Percentiles rank a stretch among this genome's conserved stretches.
Evolutionary conservation across 2,888 invertebrate genomes (phyloP).

Genomic region (Pinctada fucata): DNA sequence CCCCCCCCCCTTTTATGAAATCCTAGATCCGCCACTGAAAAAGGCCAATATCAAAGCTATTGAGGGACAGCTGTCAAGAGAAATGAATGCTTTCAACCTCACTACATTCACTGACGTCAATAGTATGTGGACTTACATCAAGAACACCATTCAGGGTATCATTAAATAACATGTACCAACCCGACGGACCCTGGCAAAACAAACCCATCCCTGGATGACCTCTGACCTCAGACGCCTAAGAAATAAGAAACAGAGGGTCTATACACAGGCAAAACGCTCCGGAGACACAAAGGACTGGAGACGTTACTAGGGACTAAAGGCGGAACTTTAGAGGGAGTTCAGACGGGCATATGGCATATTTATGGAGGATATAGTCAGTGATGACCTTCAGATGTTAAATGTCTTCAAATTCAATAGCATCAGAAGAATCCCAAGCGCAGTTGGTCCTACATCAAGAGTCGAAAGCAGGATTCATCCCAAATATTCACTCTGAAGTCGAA

Average conservation of each 20-base stretch:
- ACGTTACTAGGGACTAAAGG: slow-evolving; percentile 19
- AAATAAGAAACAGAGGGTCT: slow-evolving; percentile 13
- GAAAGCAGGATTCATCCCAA: slow-evolving; percentile 15
- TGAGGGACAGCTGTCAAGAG: neutral
- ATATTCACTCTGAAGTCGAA: slow-evolving; percentile 16
- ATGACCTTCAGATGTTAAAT: too few species aligned
- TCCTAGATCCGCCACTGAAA: too few species aligned
- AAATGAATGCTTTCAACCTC: neutral
- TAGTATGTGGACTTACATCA: slow-evolving; percentile 5
- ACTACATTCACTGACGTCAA: slow-evolving; percentile 5
- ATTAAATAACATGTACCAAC: slow-evolving; percentile 13
- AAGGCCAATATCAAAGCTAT: neutral
- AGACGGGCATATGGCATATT: slow-evolving; percentile 6
- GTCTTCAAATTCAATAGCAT: too few species aligned
- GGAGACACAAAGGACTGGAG: slow-evolving; percentile 13
- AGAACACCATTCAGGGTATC: slow-evolving; percentile 1
- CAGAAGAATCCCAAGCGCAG: slow-evolving; percentile 14
- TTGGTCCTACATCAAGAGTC: slow-evolving; percentile 25
- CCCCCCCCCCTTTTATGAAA: too few species aligned
- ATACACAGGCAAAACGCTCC: neutral
- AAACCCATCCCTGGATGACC: slow-evolving; percentile 13
- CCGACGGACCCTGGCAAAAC: slow-evolving; percentile 6
- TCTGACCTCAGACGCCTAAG: slow-evolving; percentile 15
- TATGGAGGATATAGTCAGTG: slow-evolving; percentile 17
- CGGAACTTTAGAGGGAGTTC: slow-evolving; percentile 13